These are phyloP conservation scores for Caranx ignobilis DNA, from an alignment of 2,113 vertebrate species.

Conservation along the genomic window DNA sequence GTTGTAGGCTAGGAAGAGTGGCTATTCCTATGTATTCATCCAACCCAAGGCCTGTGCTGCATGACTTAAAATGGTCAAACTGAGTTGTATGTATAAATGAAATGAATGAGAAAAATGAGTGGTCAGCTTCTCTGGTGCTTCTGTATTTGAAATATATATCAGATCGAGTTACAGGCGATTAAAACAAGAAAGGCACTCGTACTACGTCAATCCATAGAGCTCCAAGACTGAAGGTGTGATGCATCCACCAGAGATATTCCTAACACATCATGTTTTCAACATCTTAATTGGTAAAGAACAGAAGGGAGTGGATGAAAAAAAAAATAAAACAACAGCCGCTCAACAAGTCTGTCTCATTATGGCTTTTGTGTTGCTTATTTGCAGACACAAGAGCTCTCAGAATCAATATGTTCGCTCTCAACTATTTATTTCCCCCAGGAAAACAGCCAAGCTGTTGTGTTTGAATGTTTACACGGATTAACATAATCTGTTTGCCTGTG, in stretches of 20 bases:
- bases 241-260: slow-evolving; percentile 33
- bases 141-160: slow-evolving; percentile 38
- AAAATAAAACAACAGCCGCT: slow-evolving; percentile 51
- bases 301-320: slow-evolving; percentile 24
- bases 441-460: slow-evolving; percentile 84
- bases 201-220: neutral
- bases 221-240: neutral
- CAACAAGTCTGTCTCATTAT: slow-evolving; percentile 81
- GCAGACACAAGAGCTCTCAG: slow-evolving; percentile 72
- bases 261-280: slow-evolving; percentile 50
- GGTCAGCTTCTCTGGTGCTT: slow-evolving; percentile 44
- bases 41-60: slow-evolving; percentile 9
- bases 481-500: slow-evolving; percentile 88
- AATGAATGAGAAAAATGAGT: slow-evolving; percentile 27
- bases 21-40: neutral
- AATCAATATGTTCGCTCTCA: slow-evolving; percentile 83
- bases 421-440: slow-evolving; percentile 84
- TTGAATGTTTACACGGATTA: slow-evolving; percentile 88
- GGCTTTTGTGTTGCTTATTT: slow-evolving; percentile 80
- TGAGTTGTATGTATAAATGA: slow-evolving; percentile 9
- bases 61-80: slow-evolving; percentile 12
- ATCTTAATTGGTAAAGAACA: slow-evolving; percentile 74
- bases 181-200: slow-evolving; percentile 13
- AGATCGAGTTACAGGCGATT: neutral
- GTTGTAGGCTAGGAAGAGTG: neutral